phyloP scores from a whole-genome alignment of 2,113 vertebrate species.

The Pristiophorus japonicus region DNA sequence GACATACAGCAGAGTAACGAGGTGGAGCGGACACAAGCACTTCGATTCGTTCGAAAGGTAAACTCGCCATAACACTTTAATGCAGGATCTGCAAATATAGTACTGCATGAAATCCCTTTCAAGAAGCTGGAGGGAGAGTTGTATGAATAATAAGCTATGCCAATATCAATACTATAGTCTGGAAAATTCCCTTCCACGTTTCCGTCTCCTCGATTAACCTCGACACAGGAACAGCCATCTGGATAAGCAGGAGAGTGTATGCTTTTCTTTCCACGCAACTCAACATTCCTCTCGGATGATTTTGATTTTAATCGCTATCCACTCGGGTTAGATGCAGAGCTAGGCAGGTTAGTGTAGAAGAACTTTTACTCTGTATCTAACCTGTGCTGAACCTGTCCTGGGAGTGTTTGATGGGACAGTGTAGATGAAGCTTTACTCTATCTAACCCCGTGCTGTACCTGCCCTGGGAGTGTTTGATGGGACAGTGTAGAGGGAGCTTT shows the following conservation, averaged over 20 bases:
- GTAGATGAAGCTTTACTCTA: background rate
- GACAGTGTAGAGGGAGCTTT: background rate
- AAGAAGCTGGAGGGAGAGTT: background rate
- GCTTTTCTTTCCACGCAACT: background rate
- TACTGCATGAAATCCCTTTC: background rate
- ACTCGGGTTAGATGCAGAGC: background rate
- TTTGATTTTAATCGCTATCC: background rate
- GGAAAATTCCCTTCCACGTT: background rate
- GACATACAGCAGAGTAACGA: constrained; percentile 99
- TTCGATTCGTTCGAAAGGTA: constrained; percentile 96
- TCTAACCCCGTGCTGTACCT: background rate
- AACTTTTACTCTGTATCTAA: background rate
- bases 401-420: background rate
- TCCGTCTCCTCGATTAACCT: no score
- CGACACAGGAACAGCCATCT: background rate
- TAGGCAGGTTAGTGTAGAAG: background rate
- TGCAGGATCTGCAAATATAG: constrained; percentile 1
- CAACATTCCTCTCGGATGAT: background rate
- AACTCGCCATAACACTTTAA: background rate
- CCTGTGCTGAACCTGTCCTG: background rate
- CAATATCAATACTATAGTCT: background rate
- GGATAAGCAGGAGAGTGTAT: background rate
- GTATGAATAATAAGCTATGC: background rate
- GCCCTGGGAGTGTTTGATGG: background rate
- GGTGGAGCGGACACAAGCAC: constrained; percentile 94